Evolutionary conservation across 2,797 vertebrate species (phyloP), one percentile per base, ranked within the genome.

Genomic region (Chelidonichthys spinosus): DNA sequence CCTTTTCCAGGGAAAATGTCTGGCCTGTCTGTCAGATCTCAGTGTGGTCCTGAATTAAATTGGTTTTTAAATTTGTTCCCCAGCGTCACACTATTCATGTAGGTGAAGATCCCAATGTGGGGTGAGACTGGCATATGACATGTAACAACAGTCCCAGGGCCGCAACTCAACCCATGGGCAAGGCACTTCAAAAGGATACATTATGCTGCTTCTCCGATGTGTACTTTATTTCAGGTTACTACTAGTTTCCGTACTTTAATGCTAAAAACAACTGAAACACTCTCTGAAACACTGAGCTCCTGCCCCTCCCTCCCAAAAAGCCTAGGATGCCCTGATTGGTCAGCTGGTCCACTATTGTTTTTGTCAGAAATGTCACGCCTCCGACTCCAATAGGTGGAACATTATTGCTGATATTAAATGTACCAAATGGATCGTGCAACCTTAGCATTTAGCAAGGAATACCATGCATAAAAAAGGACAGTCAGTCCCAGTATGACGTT

Each of bases 11-110:
- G 13, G 15, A 42, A 25, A 25, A 25, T 25, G 25, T 25, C 25
- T 25, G 44, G 60, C 47, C 79, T 76, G 42, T 39, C 7, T 40
- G 61, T 62, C 39, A 55, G 55, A 72, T 58, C 7, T 25, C 37
- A 59, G 32, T 25, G 53, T 55, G 55, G 54, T 17, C 10, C 32
- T 64, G 69, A 63, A 76, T 44, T 47, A 60, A 62, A 64, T 43
- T 43, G 11, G n/a, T 14, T 55, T 64, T 74, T 62, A 74, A 47
- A 81, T 76, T 37, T 1, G 3, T 68, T 55, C n/a, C 7, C 52
- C 17, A n/a, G 50, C 56, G 67, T 69, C 61, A 69, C 5, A 6
- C 25, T 53, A 11, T 33, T 59, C 53, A 53, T 14, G 0, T 60
- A 25, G 39, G 63, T 25, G 11, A 1, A 33, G 36, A 11, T 25